Evolutionary conservation across 2,113 vertebrate species (phyloP), one percentile per base, ranked within the genome.

Genomic region (Calyptommatus sinebrachiatus): DNA sequence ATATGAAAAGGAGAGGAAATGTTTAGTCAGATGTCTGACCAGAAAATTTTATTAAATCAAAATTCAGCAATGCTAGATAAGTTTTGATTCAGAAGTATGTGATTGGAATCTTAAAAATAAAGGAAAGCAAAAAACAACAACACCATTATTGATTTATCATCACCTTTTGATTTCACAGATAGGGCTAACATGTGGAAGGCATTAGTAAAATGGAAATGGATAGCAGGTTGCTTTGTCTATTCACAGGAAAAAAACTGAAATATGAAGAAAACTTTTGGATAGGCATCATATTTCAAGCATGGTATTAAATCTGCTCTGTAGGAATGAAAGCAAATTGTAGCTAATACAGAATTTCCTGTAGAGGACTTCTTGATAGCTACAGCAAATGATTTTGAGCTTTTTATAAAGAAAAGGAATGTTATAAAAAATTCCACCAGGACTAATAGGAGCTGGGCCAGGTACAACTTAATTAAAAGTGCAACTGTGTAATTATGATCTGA

Each of bases 381-480:
- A 7, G 65, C 65, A 48, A 60, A 31, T 18, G 21, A 1, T 80
- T 69, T 6, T 12, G 78, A 3, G 41, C 20, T 22, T 82, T 46
- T 84, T 61, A 4, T 0, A 72, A 22, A 0, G 0, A 73, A 67
- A 24, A 24, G 26, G n/a, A 78, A 3, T 31, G 67, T 76, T 18
- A 1, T 7, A 79, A 63, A 86, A 22, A 62, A 57, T 65, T 66
- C 60, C 60, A 26, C 41, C 28, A 61, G 71, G 74, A 48, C 53
- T 41, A 61, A 31, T 29, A 21, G 65, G 60, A 46, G 50, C 29
- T 5, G 29, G 57, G 9, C 29, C 24, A 79, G 14, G 60, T 66
- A 41, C n/a, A n/a, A n/a, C n/a, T n/a, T n/a, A n/a, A n/a, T 74
- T 84, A 82, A 74, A 45, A 73, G 6, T 65, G 4, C 41, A 74